Evolutionary conservation across 2,113 vertebrate species (phyloP), one percentile per base, ranked within the genome.

Genomic region (Eulemur macaco): DNA sequence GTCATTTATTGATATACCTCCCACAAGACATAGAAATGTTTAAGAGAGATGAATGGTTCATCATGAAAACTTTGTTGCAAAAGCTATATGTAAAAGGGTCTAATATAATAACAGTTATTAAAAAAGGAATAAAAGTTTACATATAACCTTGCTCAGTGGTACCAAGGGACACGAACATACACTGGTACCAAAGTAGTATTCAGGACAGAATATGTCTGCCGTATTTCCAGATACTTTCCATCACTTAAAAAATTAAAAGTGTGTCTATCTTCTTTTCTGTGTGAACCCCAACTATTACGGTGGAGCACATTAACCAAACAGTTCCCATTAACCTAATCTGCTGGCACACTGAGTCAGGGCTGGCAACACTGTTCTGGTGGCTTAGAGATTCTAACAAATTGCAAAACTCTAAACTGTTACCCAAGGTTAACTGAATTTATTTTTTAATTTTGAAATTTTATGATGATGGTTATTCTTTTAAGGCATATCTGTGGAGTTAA

Each of bases 401-500:
- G 64, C 18, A 78, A 94, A 66, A 86, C 47, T 58, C 56, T 29
- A 66, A 69, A 69, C 29, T 63, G 76, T 68, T 12, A 69, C 34
- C 42, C 60, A 88, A 83, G 52, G 37, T 21, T 84, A 60, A 96
- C 1, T 25, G 80, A 84, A 93, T 58, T 68, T 27, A 87, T 52
- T 82, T 73, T 74, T 89, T 25, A 73, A 82, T 91, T 87, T 77
- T 63, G 11, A 94, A 87, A 90, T 87, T 39, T 83, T 15, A 95
- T 42, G 4, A 69, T 47, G 45, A 6, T 39, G 27, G 27, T n/a
- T 34, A 56, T 50, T 96, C 60, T 86, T 68, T 47, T 25, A 87
- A 77, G 86, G 52, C 5, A 52, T 77, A 56, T 54, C 58, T 63
- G 31, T 54, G 25, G 95, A 86, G 25, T 21, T 86, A 76, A 68